Percentiles rank a stretch among this genome's conserved stretches.
Evolutionary conservation across 2,888 invertebrate genomes (phyloP).

Genomic region (Amorpha juglandis): DNA sequence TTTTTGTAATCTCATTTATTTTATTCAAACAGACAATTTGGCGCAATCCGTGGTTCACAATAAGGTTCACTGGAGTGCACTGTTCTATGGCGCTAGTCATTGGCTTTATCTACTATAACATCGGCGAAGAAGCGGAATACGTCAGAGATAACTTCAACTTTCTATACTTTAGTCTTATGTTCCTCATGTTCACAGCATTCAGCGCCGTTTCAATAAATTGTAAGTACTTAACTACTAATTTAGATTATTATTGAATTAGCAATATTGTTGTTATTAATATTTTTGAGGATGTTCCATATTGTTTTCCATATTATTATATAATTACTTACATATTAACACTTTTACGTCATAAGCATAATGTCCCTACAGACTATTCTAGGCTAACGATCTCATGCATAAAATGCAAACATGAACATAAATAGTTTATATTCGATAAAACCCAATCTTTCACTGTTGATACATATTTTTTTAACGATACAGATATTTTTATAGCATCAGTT

Average conservation of each 20-base stretch:
- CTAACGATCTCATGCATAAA: too few relatives aligned
- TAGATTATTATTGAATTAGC: too few relatives aligned
- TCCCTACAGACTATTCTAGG: too few relatives aligned
- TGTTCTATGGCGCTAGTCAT: conserved; percentile 91
- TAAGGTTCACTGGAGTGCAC: conserved; percentile 91
- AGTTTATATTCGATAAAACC: background rate
- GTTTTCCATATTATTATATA: too few relatives aligned
- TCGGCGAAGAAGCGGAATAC: conserved; percentile 93
- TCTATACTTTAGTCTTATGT: conserved; percentile 96
- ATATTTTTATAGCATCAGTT: too few relatives aligned
- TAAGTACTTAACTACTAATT: conserved; percentile 78
- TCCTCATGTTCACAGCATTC: conserved; percentile 97
- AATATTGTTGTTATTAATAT: background rate
- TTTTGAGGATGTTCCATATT: background rate
- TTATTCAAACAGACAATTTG: conserved; percentile 76
- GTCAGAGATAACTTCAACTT: conserved; percentile 94
- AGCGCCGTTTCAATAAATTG: conserved; percentile 95
- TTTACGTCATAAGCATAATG: too few relatives aligned
- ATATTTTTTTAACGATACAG: too few relatives aligned
- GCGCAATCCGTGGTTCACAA: conserved; percentile 89
- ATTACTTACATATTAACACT: too few relatives aligned
- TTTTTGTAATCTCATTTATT: background rate
- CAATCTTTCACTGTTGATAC: too few relatives aligned
- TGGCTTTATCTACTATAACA: conserved; percentile 92
- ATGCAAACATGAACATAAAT: background rate